phyloP scores from a whole-genome alignment of 1,140 invertebrate species.

The Halesus radiatus region DNA sequence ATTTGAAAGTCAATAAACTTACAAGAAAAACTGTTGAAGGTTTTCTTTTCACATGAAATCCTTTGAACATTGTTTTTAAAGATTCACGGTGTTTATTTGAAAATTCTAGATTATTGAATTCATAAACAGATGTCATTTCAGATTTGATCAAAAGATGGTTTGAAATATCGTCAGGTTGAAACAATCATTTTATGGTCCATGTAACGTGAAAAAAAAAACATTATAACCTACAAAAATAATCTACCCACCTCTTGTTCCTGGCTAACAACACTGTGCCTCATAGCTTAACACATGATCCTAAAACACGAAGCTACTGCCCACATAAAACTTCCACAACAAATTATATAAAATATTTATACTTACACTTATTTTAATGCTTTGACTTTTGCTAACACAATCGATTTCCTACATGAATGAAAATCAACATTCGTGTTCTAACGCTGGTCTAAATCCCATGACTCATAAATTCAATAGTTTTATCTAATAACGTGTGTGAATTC shows the following conservation, averaged over 20 bases:
- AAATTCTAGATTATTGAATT: too few species aligned
- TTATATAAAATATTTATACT: not conserved
- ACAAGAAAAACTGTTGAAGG: too few species aligned
- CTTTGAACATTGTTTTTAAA: too few species aligned
- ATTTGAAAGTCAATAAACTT: too few species aligned
- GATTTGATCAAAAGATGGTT: not conserved
- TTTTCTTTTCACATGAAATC: too few species aligned
- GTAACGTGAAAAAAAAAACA: not conserved
- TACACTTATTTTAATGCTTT: not conserved
- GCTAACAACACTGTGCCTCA: not conserved
- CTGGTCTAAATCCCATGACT: too few species aligned
- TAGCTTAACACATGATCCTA: slow-evolving; percentile 2
- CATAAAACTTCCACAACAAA: not conserved
- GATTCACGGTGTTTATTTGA: too few species aligned
- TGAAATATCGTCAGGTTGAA: not conserved
- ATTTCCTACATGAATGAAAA: slow-evolving; percentile 18
- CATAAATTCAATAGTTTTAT: too few species aligned
- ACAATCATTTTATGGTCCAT: not conserved
- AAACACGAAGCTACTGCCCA: not conserved
- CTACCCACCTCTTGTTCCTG: not conserved
- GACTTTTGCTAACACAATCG: not conserved
- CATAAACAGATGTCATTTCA: too few species aligned
- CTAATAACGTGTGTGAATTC: too few species aligned
- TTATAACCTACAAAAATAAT: not conserved
- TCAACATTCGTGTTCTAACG: not conserved